Evolutionary conservation across 1,140 invertebrate genomes (phyloP).

Genomic region (Scaptomyza graminum): DNA sequence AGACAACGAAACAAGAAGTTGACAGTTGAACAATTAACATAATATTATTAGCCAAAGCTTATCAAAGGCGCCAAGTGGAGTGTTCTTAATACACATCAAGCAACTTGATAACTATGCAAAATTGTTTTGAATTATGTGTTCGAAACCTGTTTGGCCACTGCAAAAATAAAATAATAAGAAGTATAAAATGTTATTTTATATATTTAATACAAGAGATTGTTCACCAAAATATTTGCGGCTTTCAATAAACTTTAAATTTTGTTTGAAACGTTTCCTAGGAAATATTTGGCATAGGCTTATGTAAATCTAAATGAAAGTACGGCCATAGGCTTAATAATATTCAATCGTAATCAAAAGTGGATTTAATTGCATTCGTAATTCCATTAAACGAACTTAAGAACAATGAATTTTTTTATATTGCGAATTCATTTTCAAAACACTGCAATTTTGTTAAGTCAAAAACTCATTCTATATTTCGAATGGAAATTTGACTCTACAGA

Average conservation of each 20-base stretch:
- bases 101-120: slow-evolving; percentile 42
- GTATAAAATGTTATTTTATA: not conserved
- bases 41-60: slow-evolving; percentile 47
- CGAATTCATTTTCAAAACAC: no score
- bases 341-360: slow-evolving; percentile 6
- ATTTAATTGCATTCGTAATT: no score
- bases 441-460: no score
- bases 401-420: no score
- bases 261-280: slow-evolving; percentile 62
- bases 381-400: no score
- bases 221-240: not conserved
- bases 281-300: slow-evolving; percentile 52
- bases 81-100: slow-evolving; percentile 61
- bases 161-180: not conserved
- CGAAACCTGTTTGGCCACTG: slow-evolving; percentile 51
- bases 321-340: slow-evolving; percentile 25
- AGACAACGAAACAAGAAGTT: slow-evolving; percentile 41
- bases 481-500: no score
- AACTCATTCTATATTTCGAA: no score
- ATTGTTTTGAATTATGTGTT: slow-evolving; percentile 18
- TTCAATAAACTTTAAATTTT: slow-evolving; percentile 25
- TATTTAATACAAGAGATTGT: not conserved
- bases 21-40: slow-evolving; percentile 56
- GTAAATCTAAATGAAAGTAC: slow-evolving; percentile 53
- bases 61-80: slow-evolving; percentile 60